Evolutionary conservation across 2,888 invertebrate species (phyloP), one percentile per base, ranked within the genome.

Genomic region (Phytoseiulus persimilis): DNA sequence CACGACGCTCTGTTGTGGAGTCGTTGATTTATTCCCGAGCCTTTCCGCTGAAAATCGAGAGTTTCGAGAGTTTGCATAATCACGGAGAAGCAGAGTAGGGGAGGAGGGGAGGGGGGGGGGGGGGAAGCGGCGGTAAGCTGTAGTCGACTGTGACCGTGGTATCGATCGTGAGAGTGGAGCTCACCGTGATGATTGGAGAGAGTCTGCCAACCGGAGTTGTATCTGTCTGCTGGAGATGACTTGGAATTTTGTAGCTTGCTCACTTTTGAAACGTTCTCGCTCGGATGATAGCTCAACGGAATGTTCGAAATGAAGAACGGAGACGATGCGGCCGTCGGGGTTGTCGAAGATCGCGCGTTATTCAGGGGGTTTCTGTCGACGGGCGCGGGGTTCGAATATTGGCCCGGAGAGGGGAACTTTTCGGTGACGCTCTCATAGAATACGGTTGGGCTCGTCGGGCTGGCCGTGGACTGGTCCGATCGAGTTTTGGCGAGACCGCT

Each of bases 401-500:
- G 87, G 87, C 14, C 9, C 39, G 45, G 28, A 28, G 18, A 23
- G 87, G 87, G 87, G 33, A 87, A 87, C 18, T 31, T 45, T 87
- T 39, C 87, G 32, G 87, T 33, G n/a, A 45, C n/a, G n/a, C 39
- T n/a, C 3, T 33, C 32, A 39, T 87, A 33, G 32, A 31, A 28
- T 0, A 32, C 23, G 45, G 87, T 6, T 11, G 87, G 87, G 33
- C 33, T 87, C 39, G 32, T 33, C 23, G 87, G 87, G 32, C 39
- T 87, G 11, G 33, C n/a, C 28, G 87, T 39, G 32, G 87, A 87
- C 31, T 87, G 87, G 39, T 33, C 45, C 87, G 87, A 87, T n/a
- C 45, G 32, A 32, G 33, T 31, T 45, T 39, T 87, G 32, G 87
- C 87, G 39, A 87, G 33, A 33, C 87, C 87, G 87, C 87, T 87